Percentiles rank a stretch among this genome's conserved stretches.
These are phyloP conservation scores for Meleagris gallopavo DNA, from an alignment of 2,113 vertebrate genomes.

Conservation along the genomic window DNA sequence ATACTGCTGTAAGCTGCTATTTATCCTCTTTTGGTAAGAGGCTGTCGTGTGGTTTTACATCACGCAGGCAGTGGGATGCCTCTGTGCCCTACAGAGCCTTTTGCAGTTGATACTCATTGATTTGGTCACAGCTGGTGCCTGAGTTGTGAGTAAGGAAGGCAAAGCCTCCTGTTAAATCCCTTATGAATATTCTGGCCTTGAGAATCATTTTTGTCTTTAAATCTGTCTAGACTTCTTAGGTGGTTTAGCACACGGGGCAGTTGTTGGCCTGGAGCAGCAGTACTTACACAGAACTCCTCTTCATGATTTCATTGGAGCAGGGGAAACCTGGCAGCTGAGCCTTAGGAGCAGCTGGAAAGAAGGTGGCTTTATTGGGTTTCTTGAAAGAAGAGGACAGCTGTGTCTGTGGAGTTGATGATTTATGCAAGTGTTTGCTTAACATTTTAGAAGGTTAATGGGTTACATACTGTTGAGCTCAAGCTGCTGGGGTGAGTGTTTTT, in stretches of 20 bases:
- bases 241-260: not conserved
- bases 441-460: not conserved
- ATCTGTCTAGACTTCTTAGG: not conserved
- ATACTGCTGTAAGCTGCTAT: not conserved
- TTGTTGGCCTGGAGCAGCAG: not conserved
- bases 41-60: not conserved
- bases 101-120: not conserved
- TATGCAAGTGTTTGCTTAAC: not conserved
- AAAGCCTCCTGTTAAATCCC: not conserved
- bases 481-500: not conserved
- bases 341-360: not conserved
- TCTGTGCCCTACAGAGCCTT: not conserved
- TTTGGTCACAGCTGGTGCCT: not conserved
- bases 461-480: not conserved
- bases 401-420: not conserved
- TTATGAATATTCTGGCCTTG: not conserved
- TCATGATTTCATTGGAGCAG: not conserved
- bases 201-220: not conserved
- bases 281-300: not conserved
- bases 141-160: not conserved
- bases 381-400: not conserved
- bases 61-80: rapidly evolving
- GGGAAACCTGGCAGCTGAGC: not conserved
- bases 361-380: not conserved
- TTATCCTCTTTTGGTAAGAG: not conserved